Base-by-base conservation (phyloP, 1,140 invertebrate species). In the Pteromalus puparum region DNA sequence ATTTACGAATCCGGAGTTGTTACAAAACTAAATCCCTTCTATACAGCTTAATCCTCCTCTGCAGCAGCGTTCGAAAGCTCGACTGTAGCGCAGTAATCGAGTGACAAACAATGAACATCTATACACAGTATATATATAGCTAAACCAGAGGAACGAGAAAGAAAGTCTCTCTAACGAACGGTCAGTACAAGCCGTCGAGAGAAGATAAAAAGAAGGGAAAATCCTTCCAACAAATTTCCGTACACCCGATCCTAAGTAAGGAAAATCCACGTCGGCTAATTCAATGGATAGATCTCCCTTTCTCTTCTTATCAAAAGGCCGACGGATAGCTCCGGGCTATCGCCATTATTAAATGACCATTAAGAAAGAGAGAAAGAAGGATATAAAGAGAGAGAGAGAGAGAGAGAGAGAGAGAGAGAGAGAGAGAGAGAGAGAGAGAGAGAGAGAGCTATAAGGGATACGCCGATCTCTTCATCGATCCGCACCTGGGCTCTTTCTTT, bases 271-370 rank as follows among this genome's bases (percentile, higher is more conserved):
- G 12, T 30, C 28, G 46, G 28, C 53, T 34, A 78, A 65, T 78
- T 65, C 76, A 78, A 78, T 78, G 28, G 46, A 61, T 21, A 61
- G 53, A 61, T 21, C 46, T 61, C 48, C 48, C 10, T 30, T 21
- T 74, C 30, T 42, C 21, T 74, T 74, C 72, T 21, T 74, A 48
- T 76, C 74, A 76, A 76, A 76, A 21, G 72, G 26, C 26, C 68
- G 28, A 30, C 68, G 26, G 68, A 30, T 24, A 48, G 9, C 74
- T 76, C n/a, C 38, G 42, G 30, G 74, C 74, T 74, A 46, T 76
- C 21, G 38, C 74, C 74, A 76, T 76, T 76, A 76, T 76, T 76
- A 48, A 76, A 76, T 76, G 42, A 76, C 74, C 74, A 76, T 76
- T 76, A 76, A 48, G 42, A 48, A 26, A 75, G 73, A 48, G 38